A percentile compares a stretch with the other conserved stretches of the same genome.
Evolutionary conservation across 2,113 vertebrate species (phyloP).

Genomic region (Laticauda laticaudata): DNA sequence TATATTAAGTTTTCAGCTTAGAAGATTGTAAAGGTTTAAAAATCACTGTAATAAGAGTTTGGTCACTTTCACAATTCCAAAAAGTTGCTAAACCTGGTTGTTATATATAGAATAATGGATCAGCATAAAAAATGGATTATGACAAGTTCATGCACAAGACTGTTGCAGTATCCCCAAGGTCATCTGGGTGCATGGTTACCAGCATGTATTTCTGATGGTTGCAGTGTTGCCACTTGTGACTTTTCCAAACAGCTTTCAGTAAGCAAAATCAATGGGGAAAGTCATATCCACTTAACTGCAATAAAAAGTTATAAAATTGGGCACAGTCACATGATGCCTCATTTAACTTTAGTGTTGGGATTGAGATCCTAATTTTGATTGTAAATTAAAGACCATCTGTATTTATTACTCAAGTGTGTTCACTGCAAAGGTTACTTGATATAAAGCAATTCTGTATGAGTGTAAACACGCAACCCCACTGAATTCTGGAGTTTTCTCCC

Average conservation of each 20-base stretch:
- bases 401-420: neutral
- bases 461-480: neutral
- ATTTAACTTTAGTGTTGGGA: neutral
- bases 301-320: neutral
- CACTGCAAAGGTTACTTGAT: neutral
- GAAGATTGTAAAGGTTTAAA: neutral
- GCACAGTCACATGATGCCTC: neutral
- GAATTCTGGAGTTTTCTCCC: neutral
- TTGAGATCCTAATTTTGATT: neutral
- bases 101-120: too few species aligned
- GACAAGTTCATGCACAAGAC: neutral
- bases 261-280: neutral
- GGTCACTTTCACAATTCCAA: neutral
- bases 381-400: neutral
- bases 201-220: neutral
- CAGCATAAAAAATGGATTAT: neutral
- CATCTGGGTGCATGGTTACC: neutral
- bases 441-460: neutral
- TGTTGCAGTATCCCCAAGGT: neutral
- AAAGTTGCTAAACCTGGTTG: neutral
- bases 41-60: neutral
- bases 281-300: neutral
- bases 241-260: neutral
- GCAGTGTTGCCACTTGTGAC: neutral
- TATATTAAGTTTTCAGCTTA: neutral